Evolutionary conservation across 2,797 vertebrate genomes (phyloP), one percentile per base, ranked within the genome.

Genomic region (Enoplosus armatus): DNA sequence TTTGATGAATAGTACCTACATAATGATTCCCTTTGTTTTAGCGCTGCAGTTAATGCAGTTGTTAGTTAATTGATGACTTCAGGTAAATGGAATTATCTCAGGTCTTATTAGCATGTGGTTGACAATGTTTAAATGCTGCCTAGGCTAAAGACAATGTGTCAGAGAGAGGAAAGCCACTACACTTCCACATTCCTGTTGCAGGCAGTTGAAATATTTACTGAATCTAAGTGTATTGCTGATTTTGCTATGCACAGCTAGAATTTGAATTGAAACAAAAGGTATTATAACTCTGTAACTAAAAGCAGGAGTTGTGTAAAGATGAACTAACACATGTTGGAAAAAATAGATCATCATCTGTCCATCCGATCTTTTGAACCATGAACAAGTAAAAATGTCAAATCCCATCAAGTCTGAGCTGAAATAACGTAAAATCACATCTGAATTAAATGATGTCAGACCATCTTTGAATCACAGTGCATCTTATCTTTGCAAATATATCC

Each of bases 301-400:
- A 24, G 20, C 35, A 62, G 18, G n/a, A 58, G 18, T 5, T 3
- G 5, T 8, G 8, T 31, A 55, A 56, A n/a, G 12, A 12, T 43
- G 4, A 51, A 39, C 11, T 33, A 10, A 54, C 31, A n/a, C 24
- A 29, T 43, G 24, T 39, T 27, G 16, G 16, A 41, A 27, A 67
- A 27, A 45, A 37, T n/a, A 50, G 31, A n/a, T 14, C 39, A 24
- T 37, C 33, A 26, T 51, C n/a, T 66, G 33, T 51, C 47, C 27
- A 33, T 33, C 14, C 7, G 1, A 33, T 62, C 22, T 26, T 62
- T 51, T 18, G 12, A 41, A 62, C 39, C 56, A 59, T 16, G 12
- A 60, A 37, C 5, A 60, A 53, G 33, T 61, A 41, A 53, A 68
- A 68, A 55, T 24, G 39, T 33, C 8, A 33, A 58, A 45, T 56